Evolutionary conservation across 2,797 vertebrate species (phyloP), one percentile per base, ranked within the genome.

Genomic region (Perodicticus potto): DNA sequence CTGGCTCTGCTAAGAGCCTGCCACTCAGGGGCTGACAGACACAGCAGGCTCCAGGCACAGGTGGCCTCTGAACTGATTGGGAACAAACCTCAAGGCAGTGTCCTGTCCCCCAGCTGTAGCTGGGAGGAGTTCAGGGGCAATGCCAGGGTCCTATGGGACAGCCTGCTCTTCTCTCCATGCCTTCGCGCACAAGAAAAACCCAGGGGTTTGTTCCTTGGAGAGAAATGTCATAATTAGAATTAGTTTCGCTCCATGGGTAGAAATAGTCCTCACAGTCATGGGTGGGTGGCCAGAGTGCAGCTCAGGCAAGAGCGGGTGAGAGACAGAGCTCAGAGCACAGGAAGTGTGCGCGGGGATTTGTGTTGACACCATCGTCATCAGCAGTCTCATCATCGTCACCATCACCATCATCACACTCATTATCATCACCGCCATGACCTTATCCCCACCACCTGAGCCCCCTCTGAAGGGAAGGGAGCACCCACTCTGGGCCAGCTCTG

Each of bases 361-460:
- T 22, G 9, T 13, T 22, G 57, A 16, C 23, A 16, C 17, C 8
- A 4, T 22, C 17, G 10, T 22, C 14, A 14, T 32, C 14, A 29
- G 8, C 37, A 16, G 11, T 32, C 5, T 40, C 55, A 23, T 4
- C 16, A 53, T 29, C 9, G 8, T 25, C 25, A 59, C 25, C 20
- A 19, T 13, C 40, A 16, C 1, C 72, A 43, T 2, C 72, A 29
- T 3, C 70, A 73, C 3, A 14, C 0, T 3, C 14, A 16, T 0
- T 0, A 17, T 45, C 14, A 4, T 4, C 40, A 74, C 3, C 72
- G 7, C 2, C 72, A 69, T 20, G 1, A 3, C 6, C 40, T 1
- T 3, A 14, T 12, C 6, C 13, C 7, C 72, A 55, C 23, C 40
- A 7, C 57, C 70, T 8, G 83, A 80, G 76, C 53, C 4, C 17